Conservation (phyloP, 2,888 invertebrate species). For the Cataglyphis albicans region DNA sequence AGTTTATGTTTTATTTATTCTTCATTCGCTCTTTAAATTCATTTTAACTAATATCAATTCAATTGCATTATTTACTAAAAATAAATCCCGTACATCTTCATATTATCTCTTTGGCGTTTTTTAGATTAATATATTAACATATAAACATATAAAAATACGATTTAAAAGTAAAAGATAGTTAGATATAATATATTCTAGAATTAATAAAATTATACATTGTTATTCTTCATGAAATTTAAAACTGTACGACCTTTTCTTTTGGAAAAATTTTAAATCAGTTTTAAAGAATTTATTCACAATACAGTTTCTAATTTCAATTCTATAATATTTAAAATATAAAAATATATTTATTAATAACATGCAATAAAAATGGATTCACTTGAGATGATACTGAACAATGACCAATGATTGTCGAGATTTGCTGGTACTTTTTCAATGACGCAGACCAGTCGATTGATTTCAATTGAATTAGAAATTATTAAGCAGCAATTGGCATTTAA, state of each 20-base stretch:
- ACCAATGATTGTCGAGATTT: conserved; percentile 29
- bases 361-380: conserved; percentile 36
- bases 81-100: neutral
- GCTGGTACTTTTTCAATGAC: conserved; percentile 5
- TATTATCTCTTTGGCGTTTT: neutral
- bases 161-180: neutral
- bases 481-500: conserved; percentile 45
- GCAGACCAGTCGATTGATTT: conserved; percentile 66
- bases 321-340: neutral
- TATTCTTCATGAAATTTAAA: neutral
- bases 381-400: conserved; percentile 30
- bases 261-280: neutral
- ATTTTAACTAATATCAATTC: conserved; percentile 1
- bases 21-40: neutral
- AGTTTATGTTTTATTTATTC: conserved; percentile 4
- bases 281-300: neutral
- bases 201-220: neutral
- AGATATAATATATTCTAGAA: neutral
- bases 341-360: conserved; percentile 6
- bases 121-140: neutral
- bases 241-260: neutral
- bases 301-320: neutral
- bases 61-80: neutral
- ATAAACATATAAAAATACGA: neutral
- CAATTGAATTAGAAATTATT: conserved; percentile 68